Evolutionary conservation across 2,888 invertebrate species (phyloP).

Genomic region (Hartigia nigra): DNA sequence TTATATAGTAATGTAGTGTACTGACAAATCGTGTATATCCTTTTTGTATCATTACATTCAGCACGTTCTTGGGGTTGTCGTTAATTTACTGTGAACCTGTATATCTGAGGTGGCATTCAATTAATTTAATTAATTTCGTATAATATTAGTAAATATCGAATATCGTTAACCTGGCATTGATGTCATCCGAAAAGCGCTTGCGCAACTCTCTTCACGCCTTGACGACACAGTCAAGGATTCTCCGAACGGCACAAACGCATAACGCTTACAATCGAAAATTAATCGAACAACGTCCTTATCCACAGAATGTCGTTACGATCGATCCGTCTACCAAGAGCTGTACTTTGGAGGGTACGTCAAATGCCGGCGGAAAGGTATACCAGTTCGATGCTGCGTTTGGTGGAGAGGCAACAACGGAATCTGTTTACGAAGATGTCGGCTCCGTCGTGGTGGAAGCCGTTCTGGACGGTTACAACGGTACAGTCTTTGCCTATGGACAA

Average conservation of each 20-base stretch:
- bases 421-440: conserved; percentile 85
- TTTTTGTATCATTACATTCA: neutral
- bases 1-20: neutral
- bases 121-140: neutral
- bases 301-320: conserved; percentile 75
- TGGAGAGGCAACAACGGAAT: conserved; percentile 82
- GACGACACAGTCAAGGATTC: neutral
- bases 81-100: neutral
- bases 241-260: neutral
- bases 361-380: conserved; percentile 62
- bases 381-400: conserved; percentile 87
- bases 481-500: conserved; percentile 93
- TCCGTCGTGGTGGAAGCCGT: conserved; percentile 75
- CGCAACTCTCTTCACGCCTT: neutral
- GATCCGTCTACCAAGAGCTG: conserved; percentile 70
- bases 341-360: conserved; percentile 59
- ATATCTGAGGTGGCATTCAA: neutral
- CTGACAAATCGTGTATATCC: neutral
- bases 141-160: neutral
- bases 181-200: neutral
- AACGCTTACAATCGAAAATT: neutral
- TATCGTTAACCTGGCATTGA: neutral
- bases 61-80: neutral
- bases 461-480: conserved; percentile 91
- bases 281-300: neutral